Base-by-base conservation (phyloP, 2,797 vertebrate species). In the Anguilla marmorata region DNA sequence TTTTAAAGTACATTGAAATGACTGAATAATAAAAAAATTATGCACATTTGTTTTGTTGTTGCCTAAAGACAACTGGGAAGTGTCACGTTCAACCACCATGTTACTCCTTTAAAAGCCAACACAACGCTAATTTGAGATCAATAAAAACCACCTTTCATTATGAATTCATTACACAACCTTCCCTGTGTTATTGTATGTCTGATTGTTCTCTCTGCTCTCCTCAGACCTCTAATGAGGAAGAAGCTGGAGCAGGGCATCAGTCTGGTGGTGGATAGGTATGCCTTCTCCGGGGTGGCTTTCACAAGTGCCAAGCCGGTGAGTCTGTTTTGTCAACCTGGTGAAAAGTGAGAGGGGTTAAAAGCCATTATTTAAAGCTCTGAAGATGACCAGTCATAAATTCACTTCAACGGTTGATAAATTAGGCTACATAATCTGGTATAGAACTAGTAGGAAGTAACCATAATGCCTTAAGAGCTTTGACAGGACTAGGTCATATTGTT, bases 201-300 rank as follows among this genome's bases (percentile, higher is more conserved):
- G 24, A 33, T 85, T 12, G 7, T 89, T 89, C 41, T 89, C 11
- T 79, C 14, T 41, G 16, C 79, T 89, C 90, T 91, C 54, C 91
- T 37, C 72, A 99, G 98, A 84, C 97, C 98, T 0, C 33, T 93
- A 8, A 99, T 99, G 37, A 98, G 96, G 90, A 94, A 96, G 91
- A 99, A 98, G 88, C 90, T 99, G 74, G 94, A 93, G 50, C 95
- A 97, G 84, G 99, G 99, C 0, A 74, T 96, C 91, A 98, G 95
- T 0, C 94, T 99, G 0, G 93, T 99, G 7, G 95, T 99, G 76
- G 99, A 99, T 88, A 93, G 99, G 66, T 99, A 99, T 0, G 98
- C 98, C 6, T 99, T 99, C 93, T 99, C 98, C 24, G 99, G 99
- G 41, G 99, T 95, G 0, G 99, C 99, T 85, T 99, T 99, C 93